Base-by-base conservation (phyloP, 2,113 vertebrate species). In the Chloropsis cyanopogon region DNA sequence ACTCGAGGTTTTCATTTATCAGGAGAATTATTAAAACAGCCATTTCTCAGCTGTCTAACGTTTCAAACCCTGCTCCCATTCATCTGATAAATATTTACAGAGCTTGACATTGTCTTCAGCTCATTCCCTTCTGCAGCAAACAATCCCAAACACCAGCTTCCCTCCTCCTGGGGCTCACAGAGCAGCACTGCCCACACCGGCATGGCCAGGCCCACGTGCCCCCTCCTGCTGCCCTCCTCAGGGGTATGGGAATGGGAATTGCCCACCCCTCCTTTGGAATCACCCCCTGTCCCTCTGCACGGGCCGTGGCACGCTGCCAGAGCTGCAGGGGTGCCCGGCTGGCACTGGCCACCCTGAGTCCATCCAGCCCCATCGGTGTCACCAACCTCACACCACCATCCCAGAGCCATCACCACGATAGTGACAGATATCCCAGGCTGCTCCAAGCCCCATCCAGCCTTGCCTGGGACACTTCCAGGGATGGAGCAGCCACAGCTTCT, bases 21-120 rank as follows among this genome's bases (percentile, higher is more conserved):
- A 97, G 95, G 86, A 80, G 85, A 90, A 96, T 97, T 98, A 98
- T 97, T 97, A 98, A 98, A 98, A 97, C 97, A 98, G 96, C 95
- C 96, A 98, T 98, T 97, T 98, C 97, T 98, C 97, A 97, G 96
- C 97, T 97, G 97, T 97, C 97, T 97, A 97, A 97, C 28, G 53
- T 97, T 97, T 97, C 98, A 97, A 97, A 95, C 96, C 95, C 95
- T 96, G 95, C 97, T 97, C 97, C 97, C 97, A 97, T 97, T 96
- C 97, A 96, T 93, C 69, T 94, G 95, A 94, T 98, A 98, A 98
- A 98, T 98, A 98, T 98, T 98, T 98, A 98, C 93, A 78, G 96
- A 98, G 96, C 96, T 94, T 97, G 97, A 98, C 97, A 97, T 96
- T 93, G 97, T 97, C 97, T 97, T 97, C 97, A 96, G 96, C 93